Base-by-base conservation (phyloP, 2,888 invertebrate species). In the Spodoptera exigua region DNA sequence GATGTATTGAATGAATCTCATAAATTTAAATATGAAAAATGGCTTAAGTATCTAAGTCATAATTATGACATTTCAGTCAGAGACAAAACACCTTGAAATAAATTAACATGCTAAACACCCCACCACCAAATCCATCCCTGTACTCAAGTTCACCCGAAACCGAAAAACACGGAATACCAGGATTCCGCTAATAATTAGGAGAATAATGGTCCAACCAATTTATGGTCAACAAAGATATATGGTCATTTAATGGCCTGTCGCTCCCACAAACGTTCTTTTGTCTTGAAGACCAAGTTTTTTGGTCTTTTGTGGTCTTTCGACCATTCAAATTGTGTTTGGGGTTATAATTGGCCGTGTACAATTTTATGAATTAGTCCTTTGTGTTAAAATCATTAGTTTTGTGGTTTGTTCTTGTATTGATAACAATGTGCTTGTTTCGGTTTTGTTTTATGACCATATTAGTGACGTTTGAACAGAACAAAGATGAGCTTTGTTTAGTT, bases 121-220 rank as follows among this genome's bases (percentile, higher is more conserved):
- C 2, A 2, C 13, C 0, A 3, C 11, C 32, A 40, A 63, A 40
- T 76, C n/a, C 76, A 36, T 40, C 76, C 66, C 76, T 62, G 74
- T 10, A n/a, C 36, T 3, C 52, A 53, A 74, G 65, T 70, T 66
- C 59, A 67, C 11, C 56, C 55, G 68, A 75, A 71, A 59, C 45
- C 53, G 54, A 72, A 76, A 76, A 76, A 76, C 66, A 72, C 43
- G 59, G 67, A 74, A 77, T 80, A 79, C 82, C 78, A 80, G 80
- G 73, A 83, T 80, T 81, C 82, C 62, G 83, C 88, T 89, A 89
- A 89, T 89, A 88, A 88, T 86, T 81, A 76, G 57, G 64, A 81
- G 81, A 82, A 86, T 84, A 88, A 86, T 83, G 76, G 82, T 77
- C 76, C 61, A 72, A 77, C 70, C 81, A 86, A 89, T 88, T 88